phyloP scores from a whole-genome alignment of 1,140 invertebrate genomes.

The Tribolium madens region DNA sequence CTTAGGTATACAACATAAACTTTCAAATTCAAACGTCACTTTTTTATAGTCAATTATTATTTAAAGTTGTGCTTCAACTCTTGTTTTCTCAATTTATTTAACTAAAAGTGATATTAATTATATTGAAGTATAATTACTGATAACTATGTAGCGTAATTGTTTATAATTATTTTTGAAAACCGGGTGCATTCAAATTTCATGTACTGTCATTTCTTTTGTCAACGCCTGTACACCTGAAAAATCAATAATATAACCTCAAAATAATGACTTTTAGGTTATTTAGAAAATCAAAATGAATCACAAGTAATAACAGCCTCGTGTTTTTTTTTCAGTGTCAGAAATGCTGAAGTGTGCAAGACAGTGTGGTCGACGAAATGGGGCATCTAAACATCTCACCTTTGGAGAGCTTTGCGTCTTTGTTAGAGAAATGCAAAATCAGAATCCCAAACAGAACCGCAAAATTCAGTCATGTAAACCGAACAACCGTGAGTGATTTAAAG shows the following conservation, averaged over 20 bases:
- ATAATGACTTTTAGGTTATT: slow-evolving; percentile 34
- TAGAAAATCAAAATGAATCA: slow-evolving; percentile 61
- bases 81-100: no score
- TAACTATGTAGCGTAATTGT: no score
- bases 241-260: slow-evolving; percentile 49
- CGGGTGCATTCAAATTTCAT: background rate
- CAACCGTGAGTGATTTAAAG: slow-evolving; percentile 51
- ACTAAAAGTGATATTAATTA: no score
- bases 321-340: slow-evolving; percentile 69
- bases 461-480: slow-evolving; percentile 50
- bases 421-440: slow-evolving; percentile 69
- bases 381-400: slow-evolving; percentile 71
- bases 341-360: slow-evolving; percentile 73
- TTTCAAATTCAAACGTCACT: no score
- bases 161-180: no score
- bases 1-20: no score
- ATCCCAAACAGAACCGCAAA: slow-evolving; percentile 56
- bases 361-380: slow-evolving; percentile 68
- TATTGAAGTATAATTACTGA: no score
- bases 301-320: slow-evolving; percentile 52
- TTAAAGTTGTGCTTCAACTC: no score
- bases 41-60: no score
- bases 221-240: background rate
- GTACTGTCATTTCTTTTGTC: background rate
- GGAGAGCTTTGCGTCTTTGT: slow-evolving; percentile 77